phyloP scores from a whole-genome alignment of 2,797 vertebrate species.

The Euphonia xanthogaster region DNA sequence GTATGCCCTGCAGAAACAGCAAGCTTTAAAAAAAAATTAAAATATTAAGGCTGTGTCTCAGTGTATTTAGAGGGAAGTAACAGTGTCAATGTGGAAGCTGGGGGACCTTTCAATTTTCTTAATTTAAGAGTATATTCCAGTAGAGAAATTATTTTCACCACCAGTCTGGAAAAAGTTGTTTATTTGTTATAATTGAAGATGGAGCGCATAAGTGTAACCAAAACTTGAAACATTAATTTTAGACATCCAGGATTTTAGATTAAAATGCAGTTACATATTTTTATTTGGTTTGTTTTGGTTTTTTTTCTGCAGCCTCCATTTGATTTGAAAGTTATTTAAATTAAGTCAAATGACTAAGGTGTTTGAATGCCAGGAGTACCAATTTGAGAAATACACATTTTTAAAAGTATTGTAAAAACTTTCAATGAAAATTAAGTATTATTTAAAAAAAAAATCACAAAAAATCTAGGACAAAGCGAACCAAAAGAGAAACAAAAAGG shows the following conservation, averaged over 20 bases:
- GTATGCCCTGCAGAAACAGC: neutral
- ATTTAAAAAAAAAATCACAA: neutral
- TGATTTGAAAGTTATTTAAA: neutral
- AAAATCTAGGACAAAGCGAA: neutral
- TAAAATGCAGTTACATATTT: rapidly evolving
- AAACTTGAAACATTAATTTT: neutral
- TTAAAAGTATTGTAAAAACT: neutral
- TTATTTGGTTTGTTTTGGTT: neutral
- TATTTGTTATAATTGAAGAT: rapidly evolving
- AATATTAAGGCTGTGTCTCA: neutral
- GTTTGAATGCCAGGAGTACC: neutral
- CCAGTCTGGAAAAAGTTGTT: neutral
- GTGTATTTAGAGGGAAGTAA: neutral
- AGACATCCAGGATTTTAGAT: neutral
- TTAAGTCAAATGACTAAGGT: neutral
- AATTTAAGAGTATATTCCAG: neutral
- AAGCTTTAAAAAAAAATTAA: neutral
- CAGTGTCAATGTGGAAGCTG: neutral
- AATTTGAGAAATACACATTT: rapidly evolving
- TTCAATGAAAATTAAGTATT: neutral
- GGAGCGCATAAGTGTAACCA: neutral
- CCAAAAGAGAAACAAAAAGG: neutral
- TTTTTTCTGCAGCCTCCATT: rapidly evolving
- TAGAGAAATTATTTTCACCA: neutral
- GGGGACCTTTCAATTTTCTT: neutral